Evolutionary conservation across 2,797 vertebrate species (phyloP), one percentile per base, ranked within the genome.

Genomic region (Syncerus caffer): DNA sequence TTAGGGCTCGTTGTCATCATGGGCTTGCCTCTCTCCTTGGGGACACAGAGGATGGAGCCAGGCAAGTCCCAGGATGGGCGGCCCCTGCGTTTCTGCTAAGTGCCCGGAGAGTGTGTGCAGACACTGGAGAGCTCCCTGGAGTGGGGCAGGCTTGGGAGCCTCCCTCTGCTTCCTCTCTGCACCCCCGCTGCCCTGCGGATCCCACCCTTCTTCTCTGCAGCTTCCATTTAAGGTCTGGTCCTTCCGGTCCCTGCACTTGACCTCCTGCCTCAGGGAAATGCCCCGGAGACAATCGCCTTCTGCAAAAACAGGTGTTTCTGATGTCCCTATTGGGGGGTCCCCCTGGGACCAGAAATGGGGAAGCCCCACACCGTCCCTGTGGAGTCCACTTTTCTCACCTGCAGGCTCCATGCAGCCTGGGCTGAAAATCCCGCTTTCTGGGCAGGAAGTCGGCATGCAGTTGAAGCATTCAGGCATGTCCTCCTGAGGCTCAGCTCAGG

Each of bases 401-500:
- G 25, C 58, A 51, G 38, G 21, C 74, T 78, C 51, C 2, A 6
- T 34, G 64, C 80, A 27, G 53, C 42, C 42, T 31, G 14, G 45
- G 1, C 29, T 29, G 27, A 34, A 53, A 53, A 31, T 3, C 27
- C 38, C 0, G 1, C 1, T 8, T 50, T n/a, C 21, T 0, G 91
- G 31, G 78, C 23, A 14, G 38, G 67, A 53, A 4, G 64, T 34
- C 31, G 0, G 12, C 3, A 1, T n/a, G 62, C 51, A 10, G 1
- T 7, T 0, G 21, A 4, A 4, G 62, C 29, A 0, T 21, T 11
- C 6, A 1, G 0, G 6, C 14, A 7, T 13, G 0, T 19, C 57
- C 25, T 58, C 11, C 50, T 8, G 2, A 31, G 13, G n/a, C 0
- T 19, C 1, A 31, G 27, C 42, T 47, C 34, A 1, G 21, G 2